phyloP scores from a whole-genome alignment of 37 sponge, comb jelly and placozoan genomes.

The Oopsacas minuta region DNA sequence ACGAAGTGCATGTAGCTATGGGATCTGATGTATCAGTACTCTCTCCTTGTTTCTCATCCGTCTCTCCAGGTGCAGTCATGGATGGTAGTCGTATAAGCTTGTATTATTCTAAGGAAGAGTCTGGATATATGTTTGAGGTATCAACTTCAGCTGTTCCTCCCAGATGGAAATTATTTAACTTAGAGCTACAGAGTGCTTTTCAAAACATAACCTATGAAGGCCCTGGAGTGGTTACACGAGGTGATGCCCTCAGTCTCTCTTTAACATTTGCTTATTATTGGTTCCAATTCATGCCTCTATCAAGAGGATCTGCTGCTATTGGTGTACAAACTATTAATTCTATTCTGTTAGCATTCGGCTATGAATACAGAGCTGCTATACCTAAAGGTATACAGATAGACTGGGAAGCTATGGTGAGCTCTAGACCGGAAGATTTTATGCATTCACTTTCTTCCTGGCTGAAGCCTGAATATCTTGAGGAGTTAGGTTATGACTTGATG shows the following conservation, averaged over 20 bases:
- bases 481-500: not conserved
- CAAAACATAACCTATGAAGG: not conserved
- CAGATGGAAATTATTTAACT: not conserved
- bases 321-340: not conserved
- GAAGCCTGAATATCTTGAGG: not conserved
- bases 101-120: not conserved
- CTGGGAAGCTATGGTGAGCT: not conserved
- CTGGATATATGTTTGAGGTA: not conserved
- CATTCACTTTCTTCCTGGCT: not conserved
- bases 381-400: not conserved
- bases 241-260: not conserved
- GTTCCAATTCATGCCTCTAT: constrained; percentile 17
- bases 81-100: not conserved
- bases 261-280: not conserved
- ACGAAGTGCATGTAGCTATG: not conserved
- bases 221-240: not conserved
- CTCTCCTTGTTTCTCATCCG: not conserved
- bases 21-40: not conserved
- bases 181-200: not conserved
- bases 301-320: not conserved
- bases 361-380: not conserved
- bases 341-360: not conserved
- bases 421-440: not conserved
- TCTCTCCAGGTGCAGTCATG: not conserved
- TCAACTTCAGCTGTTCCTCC: not conserved